Evolutionary conservation across 2,888 invertebrate genomes (phyloP), one percentile per base, ranked within the genome.

Genomic region (Agrotis ipsilon): DNA sequence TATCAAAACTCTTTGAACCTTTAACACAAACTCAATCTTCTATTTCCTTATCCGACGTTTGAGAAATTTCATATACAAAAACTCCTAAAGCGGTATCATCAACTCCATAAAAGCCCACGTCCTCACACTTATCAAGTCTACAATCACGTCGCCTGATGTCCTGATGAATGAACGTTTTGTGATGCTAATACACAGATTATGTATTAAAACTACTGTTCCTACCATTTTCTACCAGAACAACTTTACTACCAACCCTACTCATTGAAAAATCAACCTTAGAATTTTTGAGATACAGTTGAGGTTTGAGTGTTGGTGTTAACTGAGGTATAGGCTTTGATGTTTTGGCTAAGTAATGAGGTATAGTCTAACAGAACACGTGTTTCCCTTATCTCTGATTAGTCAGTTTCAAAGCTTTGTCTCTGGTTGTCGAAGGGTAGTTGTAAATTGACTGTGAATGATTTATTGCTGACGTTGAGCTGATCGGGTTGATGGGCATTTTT

Each of bases 151-250:
- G 81, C 87, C 89, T 93, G 93, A 94, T 93, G 92, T 92, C 89
- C 86, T 94, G 95, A 95, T 95, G 95, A 95, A 96, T 94, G 94
- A 92, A 94, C 90, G 93, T 93, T 95, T 95, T 95, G 94, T 94
- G 93, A 94, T 95, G 94, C 85, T 89, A 90, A 90, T 90, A 89
- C 93, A 91, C 80, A 92, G 94, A 94, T 94, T 94, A 93, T 94
- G 94, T 93, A 90, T 89, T 90, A 88, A 91, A 88, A 88, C 86
- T 89, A 87, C 89, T 88, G 88, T 89, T 90, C 90, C 86, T 87
- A 88, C 85, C 76, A 79, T 39, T 81, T 63, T 58, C 24, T 11
- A 27, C 13, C 19, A 9, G 64, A 69, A 85, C 19, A 13, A 48
- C 55, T 0, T n/a, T 78, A 64, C 51, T 16, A 43, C 27, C 54